Percentiles rank a stretch among this genome's conserved stretches.
These are phyloP conservation scores for Lasiommata megera DNA, from an alignment of 2,888 invertebrate genomes.

Conservation along the genomic window DNA sequence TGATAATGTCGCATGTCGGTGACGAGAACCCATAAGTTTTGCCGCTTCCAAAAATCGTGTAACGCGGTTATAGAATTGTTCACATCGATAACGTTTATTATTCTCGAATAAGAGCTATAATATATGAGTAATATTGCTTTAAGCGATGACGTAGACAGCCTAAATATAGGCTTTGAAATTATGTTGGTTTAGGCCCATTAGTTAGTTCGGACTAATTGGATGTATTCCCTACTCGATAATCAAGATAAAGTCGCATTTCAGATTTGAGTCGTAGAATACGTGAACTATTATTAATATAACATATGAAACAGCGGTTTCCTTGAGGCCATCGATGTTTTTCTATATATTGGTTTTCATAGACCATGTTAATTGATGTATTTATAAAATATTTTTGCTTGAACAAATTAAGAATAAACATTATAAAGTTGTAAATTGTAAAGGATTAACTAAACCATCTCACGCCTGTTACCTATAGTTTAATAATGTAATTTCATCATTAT, in stretches of 20 bases:
- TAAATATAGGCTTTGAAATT: too few species aligned
- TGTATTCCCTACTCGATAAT: background rate
- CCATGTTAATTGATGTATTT: conserved; percentile 13
- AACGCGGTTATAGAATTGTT: too few species aligned
- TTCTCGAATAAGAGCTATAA: too few species aligned
- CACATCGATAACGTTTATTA: too few species aligned
- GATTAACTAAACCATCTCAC: background rate
- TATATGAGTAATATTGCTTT: too few species aligned
- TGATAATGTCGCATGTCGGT: too few species aligned
- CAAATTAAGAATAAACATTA: conserved; percentile 2
- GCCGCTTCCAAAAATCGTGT: too few species aligned
- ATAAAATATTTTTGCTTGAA: conserved; percentile 8
- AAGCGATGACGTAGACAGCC: too few species aligned
- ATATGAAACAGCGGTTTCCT: conserved; percentile 23
- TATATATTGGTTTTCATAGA: conserved; percentile 7
- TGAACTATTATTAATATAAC: conserved; percentile 10
- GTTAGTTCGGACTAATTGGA: too few species aligned
- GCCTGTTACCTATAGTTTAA: conserved; percentile 5
- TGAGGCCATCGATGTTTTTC: conserved; percentile 30
- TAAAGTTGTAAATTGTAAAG: conserved; percentile 6
- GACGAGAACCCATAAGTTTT: too few species aligned
- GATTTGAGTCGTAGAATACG: conserved; percentile 9
- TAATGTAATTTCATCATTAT: background rate
- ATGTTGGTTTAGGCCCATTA: too few species aligned
- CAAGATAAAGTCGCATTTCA: background rate